phyloP scores from a whole-genome alignment of 2,888 invertebrate species.

The Prenolepis imparis region DNA sequence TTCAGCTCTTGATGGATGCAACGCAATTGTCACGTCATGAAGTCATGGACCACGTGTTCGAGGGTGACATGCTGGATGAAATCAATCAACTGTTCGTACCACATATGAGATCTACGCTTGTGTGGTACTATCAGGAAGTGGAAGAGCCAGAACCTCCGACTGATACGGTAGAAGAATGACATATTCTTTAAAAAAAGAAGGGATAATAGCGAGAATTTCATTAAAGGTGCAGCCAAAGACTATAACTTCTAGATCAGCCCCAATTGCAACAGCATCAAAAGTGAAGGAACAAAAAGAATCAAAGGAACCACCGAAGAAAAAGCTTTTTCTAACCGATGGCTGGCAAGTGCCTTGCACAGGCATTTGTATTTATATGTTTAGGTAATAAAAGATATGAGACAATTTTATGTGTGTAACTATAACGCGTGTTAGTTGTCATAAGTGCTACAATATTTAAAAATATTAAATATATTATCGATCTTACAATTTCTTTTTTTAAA shows the following conservation, averaged over 20 bases:
- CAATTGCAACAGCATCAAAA: slow-evolving; percentile 80
- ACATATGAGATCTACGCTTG: slow-evolving; percentile 93
- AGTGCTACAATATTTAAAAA: background rate
- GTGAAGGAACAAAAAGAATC: slow-evolving; percentile 85
- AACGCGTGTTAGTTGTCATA: background rate
- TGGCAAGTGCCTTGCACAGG: slow-evolving; percentile 94
- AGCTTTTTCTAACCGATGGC: slow-evolving; percentile 94
- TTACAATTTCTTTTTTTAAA: background rate
- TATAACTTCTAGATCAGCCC: slow-evolving; percentile 74
- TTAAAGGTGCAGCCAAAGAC: slow-evolving; percentile 76
- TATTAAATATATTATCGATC: background rate
- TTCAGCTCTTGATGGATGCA: slow-evolving; percentile 94
- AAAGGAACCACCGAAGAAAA: slow-evolving; percentile 89
- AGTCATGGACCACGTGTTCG: slow-evolving; percentile 96
- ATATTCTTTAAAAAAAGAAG: background rate
- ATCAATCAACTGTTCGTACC: slow-evolving; percentile 95
- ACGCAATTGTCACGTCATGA: slow-evolving; percentile 93
- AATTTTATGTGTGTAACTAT: no score
- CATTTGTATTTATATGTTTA: slow-evolving; percentile 94
- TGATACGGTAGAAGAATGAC: slow-evolving; percentile 82
- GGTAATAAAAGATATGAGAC: no score
- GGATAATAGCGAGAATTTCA: background rate
- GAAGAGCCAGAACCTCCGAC: slow-evolving; percentile 89
- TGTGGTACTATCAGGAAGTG: slow-evolving; percentile 96
- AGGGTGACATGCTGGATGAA: slow-evolving; percentile 96